Evolutionary conservation across 1,140 invertebrate genomes (phyloP).

Genomic region (Drosophila bocki): DNA sequence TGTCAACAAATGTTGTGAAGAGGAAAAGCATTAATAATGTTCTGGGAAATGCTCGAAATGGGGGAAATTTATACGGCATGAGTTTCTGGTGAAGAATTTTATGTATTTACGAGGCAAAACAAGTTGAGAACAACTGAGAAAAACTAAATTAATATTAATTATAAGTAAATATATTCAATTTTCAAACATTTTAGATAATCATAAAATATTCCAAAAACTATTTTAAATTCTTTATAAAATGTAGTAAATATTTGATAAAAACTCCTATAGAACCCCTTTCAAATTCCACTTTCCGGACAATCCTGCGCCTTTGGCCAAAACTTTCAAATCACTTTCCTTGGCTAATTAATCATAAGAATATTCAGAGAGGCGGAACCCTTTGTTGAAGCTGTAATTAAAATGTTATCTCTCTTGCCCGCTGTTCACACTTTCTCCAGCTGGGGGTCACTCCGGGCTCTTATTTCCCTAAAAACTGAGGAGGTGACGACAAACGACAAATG

Average conservation of each 20-base stretch:
- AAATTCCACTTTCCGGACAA: background rate
- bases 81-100: background rate
- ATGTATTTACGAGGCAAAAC: background rate
- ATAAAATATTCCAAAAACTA: background rate
- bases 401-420: conserved; percentile 18
- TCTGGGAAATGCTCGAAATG: background rate
- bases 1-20: conserved; percentile 11
- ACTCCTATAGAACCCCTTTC: background rate
- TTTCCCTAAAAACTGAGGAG: conserved; percentile 46
- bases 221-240: background rate
- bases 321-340: conserved; percentile 20
- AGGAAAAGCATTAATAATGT: background rate
- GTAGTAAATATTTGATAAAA: background rate
- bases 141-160: too few relatives aligned
- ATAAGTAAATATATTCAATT: too few relatives aligned
- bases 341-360: conserved; percentile 47
- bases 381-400: conserved; percentile 40
- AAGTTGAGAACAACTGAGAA: too few relatives aligned
- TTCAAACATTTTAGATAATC: background rate
- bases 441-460: conserved; percentile 27
- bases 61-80: conserved; percentile 1
- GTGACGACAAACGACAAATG: conserved; percentile 63
- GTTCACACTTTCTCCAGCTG: conserved; percentile 8
- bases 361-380: conserved; percentile 14
- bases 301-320: background rate